Base-by-base conservation (phyloP, 1,140 invertebrate species). In the Dryas iulia region DNA sequence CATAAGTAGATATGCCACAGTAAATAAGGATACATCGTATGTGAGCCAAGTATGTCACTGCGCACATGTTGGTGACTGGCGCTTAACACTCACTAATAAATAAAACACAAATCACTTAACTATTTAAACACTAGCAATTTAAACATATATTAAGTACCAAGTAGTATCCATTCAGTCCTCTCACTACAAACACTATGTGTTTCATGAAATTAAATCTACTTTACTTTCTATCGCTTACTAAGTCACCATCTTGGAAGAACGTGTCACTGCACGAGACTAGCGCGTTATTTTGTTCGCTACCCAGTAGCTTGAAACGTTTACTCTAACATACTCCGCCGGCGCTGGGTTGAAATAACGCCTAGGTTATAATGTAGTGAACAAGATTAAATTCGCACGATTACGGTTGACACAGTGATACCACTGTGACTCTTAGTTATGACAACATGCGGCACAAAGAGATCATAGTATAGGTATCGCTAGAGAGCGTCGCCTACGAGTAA, bases 1-100 rank as follows among this genome's bases (percentile, higher is more conserved):
- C 85, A 91, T 87, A 91, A 88, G 87, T 89, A 89, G 82, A 87
- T 85, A 88, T 78, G 81, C 83, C 80, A 87, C 81, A 86, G 78
- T 83, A 87, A 84, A 84, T 82, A 84, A 81, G 79, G 79, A 88
- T 86, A 82, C 79, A 81, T 79, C 65, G 79, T 72, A 80, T 70
- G 79, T 83, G 87, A 90, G 84, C 85, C 84, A 78, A 84, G 81
- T 84, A 82, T 77, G 78, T 77, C 69, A 73, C 76, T 71, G 74
- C 81, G 73, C 81, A 78, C 76, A 61, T 69, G 66, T 65, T 68
- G 70, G 77, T 72, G 76, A 81, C 77, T 71, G 74, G 80, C 80
- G 72, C 70, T 70, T 71, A 66, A 79, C 83, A 82, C 84, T 81
- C 83, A 83, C 78, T 77, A 78, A 72, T 80, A 79, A 83, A 84